A percentile compares a stretch with the other conserved stretches of the same genome.
Evolutionary conservation across 1,140 invertebrate genomes (phyloP).

Genomic region (Platyscapa corneri): DNA sequence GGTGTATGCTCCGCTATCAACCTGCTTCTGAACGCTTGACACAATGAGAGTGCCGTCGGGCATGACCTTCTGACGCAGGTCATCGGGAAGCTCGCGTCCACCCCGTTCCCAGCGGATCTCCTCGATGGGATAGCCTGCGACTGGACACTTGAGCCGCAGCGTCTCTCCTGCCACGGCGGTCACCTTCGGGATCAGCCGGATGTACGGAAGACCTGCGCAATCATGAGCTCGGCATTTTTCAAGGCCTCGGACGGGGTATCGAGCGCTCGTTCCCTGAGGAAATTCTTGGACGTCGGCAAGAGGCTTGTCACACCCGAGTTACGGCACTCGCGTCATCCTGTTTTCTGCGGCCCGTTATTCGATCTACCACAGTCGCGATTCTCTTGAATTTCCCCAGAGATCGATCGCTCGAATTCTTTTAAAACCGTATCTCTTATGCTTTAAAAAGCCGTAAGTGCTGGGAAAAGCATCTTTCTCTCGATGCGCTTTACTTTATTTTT

Average conservation of each 20-base stretch:
- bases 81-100: slow-evolving; percentile 84
- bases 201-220: slow-evolving; percentile 84
- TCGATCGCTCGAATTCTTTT: neutral
- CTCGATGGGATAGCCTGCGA: slow-evolving; percentile 89
- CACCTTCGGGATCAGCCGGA: slow-evolving; percentile 87
- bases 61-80: slow-evolving; percentile 86
- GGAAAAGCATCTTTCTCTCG: neutral
- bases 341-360: neutral
- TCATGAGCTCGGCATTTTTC: neutral
- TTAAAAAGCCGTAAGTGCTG: neutral
- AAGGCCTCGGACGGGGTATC: neutral
- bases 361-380: neutral
- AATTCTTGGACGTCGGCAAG: no score
- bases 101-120: slow-evolving; percentile 88
- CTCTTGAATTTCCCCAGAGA: neutral
- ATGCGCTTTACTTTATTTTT: neutral
- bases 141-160: slow-evolving; percentile 87
- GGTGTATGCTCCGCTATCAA: slow-evolving; percentile 86
- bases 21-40: slow-evolving; percentile 82
- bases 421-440: neutral
- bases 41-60: slow-evolving; percentile 84
- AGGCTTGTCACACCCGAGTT: neutral
- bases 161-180: slow-evolving; percentile 89
- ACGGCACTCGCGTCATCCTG: neutral
- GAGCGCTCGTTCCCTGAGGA: neutral